A percentile compares a stretch with the other conserved stretches of the same genome.
phyloP scores from a whole-genome alignment of 2,113 vertebrate genomes.

The Petroica traversi region DNA sequence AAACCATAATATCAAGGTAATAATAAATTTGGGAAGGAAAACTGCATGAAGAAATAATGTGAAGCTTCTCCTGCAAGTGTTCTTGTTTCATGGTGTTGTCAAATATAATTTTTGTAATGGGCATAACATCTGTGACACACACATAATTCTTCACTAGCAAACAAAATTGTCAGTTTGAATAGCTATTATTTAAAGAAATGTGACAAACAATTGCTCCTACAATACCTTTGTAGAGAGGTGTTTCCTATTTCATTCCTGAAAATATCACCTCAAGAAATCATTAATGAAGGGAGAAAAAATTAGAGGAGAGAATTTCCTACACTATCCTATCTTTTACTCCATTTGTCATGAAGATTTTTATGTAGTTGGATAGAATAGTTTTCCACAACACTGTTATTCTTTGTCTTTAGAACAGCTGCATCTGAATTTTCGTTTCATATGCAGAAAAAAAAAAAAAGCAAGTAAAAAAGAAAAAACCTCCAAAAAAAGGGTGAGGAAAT shows the following conservation, averaged over 20 bases:
- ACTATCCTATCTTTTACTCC: neutral
- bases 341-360: neutral
- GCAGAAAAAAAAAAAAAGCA: too few relatives aligned
- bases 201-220: neutral
- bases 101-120: neutral
- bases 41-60: neutral
- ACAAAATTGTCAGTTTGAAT: neutral
- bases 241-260: neutral
- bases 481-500: rapidly evolving
- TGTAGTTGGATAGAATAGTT: neutral
- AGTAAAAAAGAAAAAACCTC: rapidly evolving
- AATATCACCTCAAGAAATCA: neutral
- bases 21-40: neutral
- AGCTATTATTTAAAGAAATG: neutral
- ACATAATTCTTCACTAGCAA: neutral
- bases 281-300: neutral
- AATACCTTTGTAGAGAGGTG: neutral
- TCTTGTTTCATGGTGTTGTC: neutral
- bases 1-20: neutral
- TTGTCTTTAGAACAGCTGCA: neutral
- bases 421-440: neutral
- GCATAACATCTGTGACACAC: neutral
- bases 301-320: neutral
- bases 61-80: neutral
- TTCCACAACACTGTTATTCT: neutral